Base-by-base conservation (phyloP, 2,888 invertebrate genomes). In the Macropis europaea region DNA sequence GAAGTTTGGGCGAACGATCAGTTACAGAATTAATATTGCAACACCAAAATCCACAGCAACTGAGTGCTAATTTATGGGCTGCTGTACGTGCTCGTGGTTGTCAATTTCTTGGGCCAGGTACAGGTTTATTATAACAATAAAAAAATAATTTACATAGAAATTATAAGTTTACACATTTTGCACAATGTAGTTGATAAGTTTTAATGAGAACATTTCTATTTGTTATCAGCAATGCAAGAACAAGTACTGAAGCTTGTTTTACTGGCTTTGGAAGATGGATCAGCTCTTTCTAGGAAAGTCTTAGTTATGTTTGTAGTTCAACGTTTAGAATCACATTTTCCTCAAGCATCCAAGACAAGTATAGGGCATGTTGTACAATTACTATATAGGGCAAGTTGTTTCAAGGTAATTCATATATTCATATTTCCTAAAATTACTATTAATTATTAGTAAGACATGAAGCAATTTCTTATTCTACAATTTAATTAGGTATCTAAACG, bases 351-450 rank as follows among this genome's bases (percentile, higher is more conserved):
- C 17, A 99, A 99, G 92, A 99, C 99, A 28, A 98, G 98, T 89
- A 99, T 99, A 88, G 99, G 99, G 9, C 99, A 99, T 91, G 99
- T 99, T 43, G 99, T 99, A 60, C 99, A 99, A 90, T 93, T 99
- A 54, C 92, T 99, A 24, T 99, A 99, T 90, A 93, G 99, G 82
- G 99, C 99, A 50, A 98, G 98, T 73, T 99, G 99, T 91, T 99
- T 99, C 91, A 98, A 98, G 93, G 98, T 97, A 89, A 64, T 26
- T 1, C 11, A 90, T 22, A 30, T 34, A 24, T 42, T 11, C 1
- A 13, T 11, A 30, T 4, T 45, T 9, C 0, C 1, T 11, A 4
- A 6, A 2, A 17, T 47, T 4, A 9, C 2, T 40, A 11, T 9
- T 15, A 26, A 4, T 3, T 13, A 42, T 0, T 7, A 26, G 5